Evolutionary conservation across 2,888 invertebrate species (phyloP), one percentile per base, ranked within the genome.

Genomic region (Sarcophaga caerulescens): DNA sequence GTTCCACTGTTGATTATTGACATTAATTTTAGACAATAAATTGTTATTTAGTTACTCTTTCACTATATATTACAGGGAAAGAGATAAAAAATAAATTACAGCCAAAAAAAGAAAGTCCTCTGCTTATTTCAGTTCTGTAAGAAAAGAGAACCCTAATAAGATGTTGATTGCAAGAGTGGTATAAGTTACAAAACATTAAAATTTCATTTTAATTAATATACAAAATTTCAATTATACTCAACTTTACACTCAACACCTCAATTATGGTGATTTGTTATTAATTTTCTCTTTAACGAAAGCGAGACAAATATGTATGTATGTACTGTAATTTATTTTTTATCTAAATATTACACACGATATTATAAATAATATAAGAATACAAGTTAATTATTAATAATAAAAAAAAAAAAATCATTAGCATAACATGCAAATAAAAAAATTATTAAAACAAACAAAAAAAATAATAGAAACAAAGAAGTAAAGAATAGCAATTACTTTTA

Each of bases 381-480:
- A 4, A 52, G 52, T 52, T 14, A 17, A 73, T 85, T 76, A 60
- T 52, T 47, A 59, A 73, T 62, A 52, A n/a, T 44, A 21, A 21
- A 12, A 62, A 21, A 21, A 12, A 62, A 60, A 57, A 52, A 52
- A 14, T 52, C 17, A 52, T 52, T 14, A 52, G 52, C 52, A 52
- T 52, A 14, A 52, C 52, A 52, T 52, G 52, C 52, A 52, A 60
- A 19, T 19, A n/a, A 60, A 60, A 60, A 60, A 47, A 14, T 65
- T 65, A 68, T 35, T 59, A 70, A 25, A 35, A 45, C 68, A 68
- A 71, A 8, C 59, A 17, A 69, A 63, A 8, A 47, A 23, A 23
- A 77, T 70, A 78, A 47, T 73, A 60, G 74, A 63, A 60, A 73
- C 52, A 63, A 74, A 52, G 6, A 44, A 35, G n/a, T 17, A 74